These are phyloP conservation scores for Drosophila sordidula DNA, from an alignment of 2,888 invertebrate species.

Conservation along the genomic window DNA sequence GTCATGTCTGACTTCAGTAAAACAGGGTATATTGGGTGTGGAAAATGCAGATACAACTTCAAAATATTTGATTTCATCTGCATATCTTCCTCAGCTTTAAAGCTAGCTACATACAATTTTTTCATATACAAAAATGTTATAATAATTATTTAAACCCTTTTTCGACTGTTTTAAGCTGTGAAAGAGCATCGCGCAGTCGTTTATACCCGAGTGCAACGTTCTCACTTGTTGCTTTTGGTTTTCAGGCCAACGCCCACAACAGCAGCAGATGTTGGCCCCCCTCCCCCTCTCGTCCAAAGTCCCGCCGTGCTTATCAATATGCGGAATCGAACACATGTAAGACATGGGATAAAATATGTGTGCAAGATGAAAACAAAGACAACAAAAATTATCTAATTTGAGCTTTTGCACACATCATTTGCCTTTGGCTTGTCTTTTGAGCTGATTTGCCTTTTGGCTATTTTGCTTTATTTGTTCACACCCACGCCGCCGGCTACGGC, in stretches of 20 bases:
- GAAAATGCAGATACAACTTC: too few relatives aligned
- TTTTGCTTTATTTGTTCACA: slow-evolving; percentile 2
- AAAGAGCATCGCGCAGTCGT: too few relatives aligned
- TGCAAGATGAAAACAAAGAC: slow-evolving; percentile 12
- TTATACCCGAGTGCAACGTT: background rate
- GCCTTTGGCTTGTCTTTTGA: background rate
- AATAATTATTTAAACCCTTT: too few relatives aligned
- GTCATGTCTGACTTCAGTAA: too few relatives aligned
- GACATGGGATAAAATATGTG: slow-evolving; percentile 29
- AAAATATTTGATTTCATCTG: too few relatives aligned
- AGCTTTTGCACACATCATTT: slow-evolving; percentile 10
- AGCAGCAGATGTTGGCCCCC: background rate
- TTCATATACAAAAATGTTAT: too few relatives aligned
- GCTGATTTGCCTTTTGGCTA: slow-evolving; percentile 2
- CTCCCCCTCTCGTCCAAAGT: background rate
- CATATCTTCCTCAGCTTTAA: too few relatives aligned
- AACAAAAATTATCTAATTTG: slow-evolving; percentile 30
- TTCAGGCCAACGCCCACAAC: slow-evolving; percentile 40
- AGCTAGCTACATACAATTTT: too few relatives aligned
- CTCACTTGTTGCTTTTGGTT: slow-evolving; percentile 2
- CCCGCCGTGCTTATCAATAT: background rate
- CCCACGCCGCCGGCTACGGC: slow-evolving; percentile 1
- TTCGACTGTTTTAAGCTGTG: too few relatives aligned
- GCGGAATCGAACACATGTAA: slow-evolving; percentile 23
- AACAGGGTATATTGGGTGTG: too few relatives aligned